Percentiles rank a stretch among this genome's conserved stretches.
Evolutionary conservation across 1,140 invertebrate genomes (phyloP).

Genomic region (Pseudomyrmex cubaensis): DNA sequence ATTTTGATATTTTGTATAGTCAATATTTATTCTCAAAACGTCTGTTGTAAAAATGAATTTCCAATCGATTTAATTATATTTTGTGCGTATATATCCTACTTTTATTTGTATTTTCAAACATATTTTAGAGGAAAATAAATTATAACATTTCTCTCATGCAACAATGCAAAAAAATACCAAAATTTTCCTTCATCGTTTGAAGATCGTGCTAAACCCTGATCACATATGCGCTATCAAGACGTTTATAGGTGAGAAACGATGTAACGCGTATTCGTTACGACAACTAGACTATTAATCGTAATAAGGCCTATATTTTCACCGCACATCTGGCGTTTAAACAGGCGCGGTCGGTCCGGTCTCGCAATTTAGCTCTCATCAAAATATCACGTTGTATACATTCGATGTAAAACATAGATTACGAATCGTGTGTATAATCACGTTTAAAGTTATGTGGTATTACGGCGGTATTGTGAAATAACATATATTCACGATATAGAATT

Average conservation of each 20-base stretch:
- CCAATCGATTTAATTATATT: not conserved
- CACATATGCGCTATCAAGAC: slow-evolving; percentile 18
- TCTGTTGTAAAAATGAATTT: not conserved
- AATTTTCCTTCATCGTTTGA: slow-evolving; percentile 36
- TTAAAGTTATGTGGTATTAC: slow-evolving; percentile 35
- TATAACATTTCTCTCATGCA: not conserved
- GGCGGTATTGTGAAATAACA: slow-evolving; percentile 12
- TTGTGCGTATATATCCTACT: not conserved
- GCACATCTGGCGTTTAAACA: slow-evolving; percentile 3
- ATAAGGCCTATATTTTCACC: slow-evolving; percentile 38
- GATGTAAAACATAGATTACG: slow-evolving; percentile 23
- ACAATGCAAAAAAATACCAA: not conserved
- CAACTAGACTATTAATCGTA: slow-evolving; percentile 25
- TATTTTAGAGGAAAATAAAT: not conserved
- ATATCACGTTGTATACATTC: slow-evolving; percentile 20
- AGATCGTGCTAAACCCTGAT: slow-evolving; percentile 29
- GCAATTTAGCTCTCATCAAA: slow-evolving; percentile 6
- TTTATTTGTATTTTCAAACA: not conserved
- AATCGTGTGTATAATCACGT: slow-evolving; percentile 18
- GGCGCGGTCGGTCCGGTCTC: not conserved
- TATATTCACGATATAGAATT: slow-evolving; percentile 21
- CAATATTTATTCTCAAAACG: slow-evolving; percentile 1
- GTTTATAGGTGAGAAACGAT: slow-evolving; percentile 20
- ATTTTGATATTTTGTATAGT: slow-evolving; percentile 23
- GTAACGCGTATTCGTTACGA: slow-evolving; percentile 44